Evolutionary conservation across 2,113 vertebrate species (phyloP).

Genomic region (Fukomys damarensis): DNA sequence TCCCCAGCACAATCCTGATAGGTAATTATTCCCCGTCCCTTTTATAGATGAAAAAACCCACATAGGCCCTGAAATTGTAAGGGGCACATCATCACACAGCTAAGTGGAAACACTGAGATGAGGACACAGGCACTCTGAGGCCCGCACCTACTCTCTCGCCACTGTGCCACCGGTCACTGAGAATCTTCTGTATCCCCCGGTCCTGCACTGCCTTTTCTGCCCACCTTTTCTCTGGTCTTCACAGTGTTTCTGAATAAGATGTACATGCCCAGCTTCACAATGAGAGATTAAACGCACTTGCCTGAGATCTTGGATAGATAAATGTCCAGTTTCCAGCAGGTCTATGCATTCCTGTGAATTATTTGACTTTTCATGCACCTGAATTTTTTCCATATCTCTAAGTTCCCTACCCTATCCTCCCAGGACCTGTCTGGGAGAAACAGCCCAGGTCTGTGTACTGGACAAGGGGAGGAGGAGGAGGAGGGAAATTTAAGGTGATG

Average conservation of each 20-base stretch:
- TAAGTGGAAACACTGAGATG: not conserved
- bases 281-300: not conserved
- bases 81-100: not conserved
- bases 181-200: not conserved
- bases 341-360: not conserved
- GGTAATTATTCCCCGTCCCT: not conserved
- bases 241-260: not conserved
- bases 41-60: not conserved
- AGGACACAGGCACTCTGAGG: not conserved
- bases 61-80: not conserved
- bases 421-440: not conserved
- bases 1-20: not conserved
- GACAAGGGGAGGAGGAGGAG: not conserved
- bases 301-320: not conserved
- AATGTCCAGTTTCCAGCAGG: not conserved
- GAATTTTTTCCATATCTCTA: not conserved
- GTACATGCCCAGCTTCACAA: not conserved
- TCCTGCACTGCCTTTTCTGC: not conserved
- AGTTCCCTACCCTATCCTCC: not conserved
- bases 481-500: constrained; percentile 41
- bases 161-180: not conserved
- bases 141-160: not conserved
- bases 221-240: not conserved
- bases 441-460: constrained; percentile 21
- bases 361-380: not conserved